Conservation (phyloP, 1,140 invertebrate genomes). For the Chironomus striatipennis region DNA sequence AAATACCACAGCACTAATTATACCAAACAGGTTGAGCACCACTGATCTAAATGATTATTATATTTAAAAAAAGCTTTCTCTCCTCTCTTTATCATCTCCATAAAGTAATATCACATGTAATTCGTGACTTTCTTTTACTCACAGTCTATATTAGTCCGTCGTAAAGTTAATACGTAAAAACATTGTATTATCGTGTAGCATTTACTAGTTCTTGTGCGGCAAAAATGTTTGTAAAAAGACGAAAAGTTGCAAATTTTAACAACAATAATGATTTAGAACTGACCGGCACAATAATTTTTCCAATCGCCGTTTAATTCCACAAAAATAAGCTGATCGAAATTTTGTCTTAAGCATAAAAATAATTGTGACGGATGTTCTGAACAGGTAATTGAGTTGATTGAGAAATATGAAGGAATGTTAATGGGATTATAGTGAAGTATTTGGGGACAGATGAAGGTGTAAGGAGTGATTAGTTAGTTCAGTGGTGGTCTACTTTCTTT, state of each 20-base stretch:
- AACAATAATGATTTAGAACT: background rate
- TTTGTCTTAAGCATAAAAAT: no score
- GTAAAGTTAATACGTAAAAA: no score
- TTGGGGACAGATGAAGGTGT: background rate
- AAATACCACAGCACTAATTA: no score
- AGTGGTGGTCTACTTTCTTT: no score
- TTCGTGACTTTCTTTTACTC: background rate
- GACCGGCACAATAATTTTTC: background rate
- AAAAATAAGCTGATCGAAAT: background rate
- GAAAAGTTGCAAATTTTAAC: background rate
- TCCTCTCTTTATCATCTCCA: background rate
- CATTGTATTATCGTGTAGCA: no score
- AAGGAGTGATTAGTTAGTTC: no score
- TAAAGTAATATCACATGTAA: no score
- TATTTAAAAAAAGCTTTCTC: background rate
- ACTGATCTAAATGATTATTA: no score
- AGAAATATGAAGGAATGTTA: background rate
- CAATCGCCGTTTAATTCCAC: no score
- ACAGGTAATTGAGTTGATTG: background rate
- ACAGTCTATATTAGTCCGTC: no score
- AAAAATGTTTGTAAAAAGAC: conserved; percentile 1
- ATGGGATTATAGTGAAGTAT: background rate
- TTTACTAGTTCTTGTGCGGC: no score
- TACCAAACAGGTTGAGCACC: no score
- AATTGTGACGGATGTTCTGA: background rate